A percentile compares a stretch with the other conserved stretches of the same genome.
Evolutionary conservation across 2,797 vertebrate genomes (phyloP).

Genomic region (Calcarius lapponicus): DNA sequence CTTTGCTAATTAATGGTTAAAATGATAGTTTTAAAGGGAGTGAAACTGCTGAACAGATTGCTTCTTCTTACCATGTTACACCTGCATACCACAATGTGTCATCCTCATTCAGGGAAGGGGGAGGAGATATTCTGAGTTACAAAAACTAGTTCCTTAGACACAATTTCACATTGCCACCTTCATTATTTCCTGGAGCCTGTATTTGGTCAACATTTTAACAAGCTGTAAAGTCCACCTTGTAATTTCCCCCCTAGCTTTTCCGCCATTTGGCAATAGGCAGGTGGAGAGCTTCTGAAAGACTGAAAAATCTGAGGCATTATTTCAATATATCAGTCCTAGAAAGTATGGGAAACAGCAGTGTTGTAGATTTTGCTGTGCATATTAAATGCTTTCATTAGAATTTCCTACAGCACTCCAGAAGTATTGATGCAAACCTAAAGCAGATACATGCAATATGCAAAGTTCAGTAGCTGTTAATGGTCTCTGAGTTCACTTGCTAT

Average conservation of each 20-base stretch:
- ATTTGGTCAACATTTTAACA: neutral
- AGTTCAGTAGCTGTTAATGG: neutral
- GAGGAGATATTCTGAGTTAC: neutral
- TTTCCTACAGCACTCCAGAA: neutral
- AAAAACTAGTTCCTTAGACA: neutral
- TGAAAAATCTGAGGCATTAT: neutral
- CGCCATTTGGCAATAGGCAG: neutral
- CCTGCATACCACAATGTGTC: neutral
- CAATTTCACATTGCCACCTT: neutral
- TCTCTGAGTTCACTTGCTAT: neutral
- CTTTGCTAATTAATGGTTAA: conserved; percentile 39
- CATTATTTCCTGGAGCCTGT: neutral
- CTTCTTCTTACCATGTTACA: neutral
- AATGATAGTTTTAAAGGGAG: neutral
- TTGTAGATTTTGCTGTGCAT: neutral
- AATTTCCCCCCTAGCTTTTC: neutral
- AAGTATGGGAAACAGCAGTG: neutral
- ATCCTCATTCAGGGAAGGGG: neutral
- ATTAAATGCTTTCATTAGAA: conserved; percentile 10
- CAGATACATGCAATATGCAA: neutral
- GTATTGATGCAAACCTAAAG: neutral
- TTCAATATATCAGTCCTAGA: neutral
- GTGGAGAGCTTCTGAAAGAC: neutral
- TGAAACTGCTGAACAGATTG: conserved; percentile 23
- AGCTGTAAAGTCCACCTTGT: neutral